phyloP scores from a whole-genome alignment of 2,113 vertebrate genomes.

The Pipa parva region DNA sequence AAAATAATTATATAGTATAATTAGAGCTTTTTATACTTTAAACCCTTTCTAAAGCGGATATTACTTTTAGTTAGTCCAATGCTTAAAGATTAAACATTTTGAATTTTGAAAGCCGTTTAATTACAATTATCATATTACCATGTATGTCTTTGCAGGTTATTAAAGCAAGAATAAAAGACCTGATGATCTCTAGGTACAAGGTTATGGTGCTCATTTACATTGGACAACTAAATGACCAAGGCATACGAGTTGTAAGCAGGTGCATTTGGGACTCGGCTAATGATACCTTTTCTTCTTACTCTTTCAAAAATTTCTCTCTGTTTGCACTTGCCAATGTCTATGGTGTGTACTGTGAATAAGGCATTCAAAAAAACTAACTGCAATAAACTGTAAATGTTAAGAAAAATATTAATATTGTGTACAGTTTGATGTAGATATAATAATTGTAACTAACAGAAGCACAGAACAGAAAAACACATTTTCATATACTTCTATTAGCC shows the following conservation, averaged over 20 bases:
- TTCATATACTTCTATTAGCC: neutral
- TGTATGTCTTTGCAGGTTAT: conserved; percentile 63
- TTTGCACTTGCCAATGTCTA: conserved; percentile 79
- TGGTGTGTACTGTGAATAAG: conserved; percentile 77
- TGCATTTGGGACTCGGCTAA: conserved; percentile 79
- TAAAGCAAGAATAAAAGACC: conserved; percentile 74
- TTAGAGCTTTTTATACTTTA: too few species aligned
- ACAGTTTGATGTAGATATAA: neutral
- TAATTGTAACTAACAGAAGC: neutral
- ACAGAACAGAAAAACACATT: neutral
- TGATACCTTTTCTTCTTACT: conserved; percentile 67
- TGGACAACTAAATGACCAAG: conserved; percentile 72
- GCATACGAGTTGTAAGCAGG: conserved; percentile 75
- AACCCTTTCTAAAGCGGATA: too few species aligned
- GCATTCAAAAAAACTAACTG: neutral
- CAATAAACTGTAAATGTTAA: too few species aligned
- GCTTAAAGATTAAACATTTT: neutral
- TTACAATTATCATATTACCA: accelerated
- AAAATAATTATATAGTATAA: too few species aligned
- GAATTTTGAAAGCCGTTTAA: neutral
- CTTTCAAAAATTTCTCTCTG: conserved; percentile 79
- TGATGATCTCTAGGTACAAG: conserved; percentile 79
- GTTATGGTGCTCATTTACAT: conserved; percentile 74
- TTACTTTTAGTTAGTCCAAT: neutral
- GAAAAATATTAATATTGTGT: neutral